Evolutionary conservation across 2,888 invertebrate genomes (phyloP).

Genomic region (Lycaena phlaeas): DNA sequence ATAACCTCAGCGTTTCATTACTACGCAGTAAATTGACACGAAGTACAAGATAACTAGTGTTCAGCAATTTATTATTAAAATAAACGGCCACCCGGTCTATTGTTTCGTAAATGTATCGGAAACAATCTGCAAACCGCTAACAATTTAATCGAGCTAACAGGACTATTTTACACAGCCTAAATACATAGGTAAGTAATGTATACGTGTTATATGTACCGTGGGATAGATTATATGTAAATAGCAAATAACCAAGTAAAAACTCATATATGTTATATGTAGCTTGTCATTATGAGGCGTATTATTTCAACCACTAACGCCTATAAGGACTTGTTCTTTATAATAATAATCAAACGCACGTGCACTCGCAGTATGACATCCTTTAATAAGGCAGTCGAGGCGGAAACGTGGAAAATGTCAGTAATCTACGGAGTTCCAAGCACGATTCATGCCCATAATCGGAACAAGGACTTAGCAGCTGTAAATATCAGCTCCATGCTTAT

Average conservation of each 20-base stretch:
- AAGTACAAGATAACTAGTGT: slow-evolving; percentile 4
- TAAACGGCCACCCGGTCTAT: slow-evolving; percentile 4
- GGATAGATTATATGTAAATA: not conserved
- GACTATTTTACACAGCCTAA: not conserved
- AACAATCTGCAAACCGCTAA: not conserved
- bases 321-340: slow-evolving; percentile 24
- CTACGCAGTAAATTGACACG: slow-evolving; percentile 4
- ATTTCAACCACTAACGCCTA: slow-evolving; percentile 11
- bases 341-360: slow-evolving; percentile 43
- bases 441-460: slow-evolving; percentile 68
- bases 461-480: slow-evolving; percentile 68
- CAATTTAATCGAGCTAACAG: not conserved
- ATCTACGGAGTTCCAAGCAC: slow-evolving; percentile 58
- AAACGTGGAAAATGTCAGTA: slow-evolving; percentile 69
- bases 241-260: not conserved
- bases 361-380: slow-evolving; percentile 52
- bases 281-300: not conserved
- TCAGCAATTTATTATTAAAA: slow-evolving; percentile 11
- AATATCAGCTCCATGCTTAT: slow-evolving; percentile 61
- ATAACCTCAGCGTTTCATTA: slow-evolving; percentile 4
- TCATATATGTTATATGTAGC: not conserved
- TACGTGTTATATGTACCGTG: no score
- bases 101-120: slow-evolving; percentile 6
- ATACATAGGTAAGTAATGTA: no score
- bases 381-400: slow-evolving; percentile 62